Conservation (phyloP, 2,113 vertebrate genomes). For the Delphinus delphis region DNA sequence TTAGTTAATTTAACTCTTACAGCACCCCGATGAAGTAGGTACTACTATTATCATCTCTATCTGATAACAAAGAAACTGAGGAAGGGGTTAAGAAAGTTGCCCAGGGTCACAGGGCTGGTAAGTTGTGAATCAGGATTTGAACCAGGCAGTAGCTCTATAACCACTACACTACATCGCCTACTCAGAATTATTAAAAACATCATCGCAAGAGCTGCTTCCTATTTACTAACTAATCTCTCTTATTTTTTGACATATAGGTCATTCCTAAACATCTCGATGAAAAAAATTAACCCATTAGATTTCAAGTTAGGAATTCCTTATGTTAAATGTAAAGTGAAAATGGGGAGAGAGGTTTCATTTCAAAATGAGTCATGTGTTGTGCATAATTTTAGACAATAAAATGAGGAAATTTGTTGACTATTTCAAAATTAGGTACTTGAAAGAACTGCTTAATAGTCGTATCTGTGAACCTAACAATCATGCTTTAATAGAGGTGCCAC, state of each 20-base stretch:
- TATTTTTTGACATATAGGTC: neutral
- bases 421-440: constrained; percentile 44
- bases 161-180: neutral
- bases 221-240: neutral
- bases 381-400: neutral
- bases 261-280: neutral
- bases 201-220: neutral
- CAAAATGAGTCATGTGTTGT: neutral
- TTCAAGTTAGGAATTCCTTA: neutral
- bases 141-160: neutral
- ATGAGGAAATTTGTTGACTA: neutral
- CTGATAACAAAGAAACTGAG: neutral
- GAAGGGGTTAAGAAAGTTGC: neutral
- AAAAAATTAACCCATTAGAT: neutral
- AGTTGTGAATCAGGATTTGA: neutral
- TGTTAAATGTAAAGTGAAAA: constrained; percentile 11
- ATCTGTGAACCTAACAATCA: neutral
- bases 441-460: neutral
- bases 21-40: neutral
- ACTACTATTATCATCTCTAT: neutral
- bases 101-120: neutral
- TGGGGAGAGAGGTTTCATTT: constrained; percentile 15
- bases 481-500: neutral
- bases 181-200: neutral
- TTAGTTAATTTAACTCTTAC: neutral